Evolutionary conservation across 2,797 vertebrate species (phyloP), one percentile per base, ranked within the genome.

Genomic region (Orestias chungarensis): DNA sequence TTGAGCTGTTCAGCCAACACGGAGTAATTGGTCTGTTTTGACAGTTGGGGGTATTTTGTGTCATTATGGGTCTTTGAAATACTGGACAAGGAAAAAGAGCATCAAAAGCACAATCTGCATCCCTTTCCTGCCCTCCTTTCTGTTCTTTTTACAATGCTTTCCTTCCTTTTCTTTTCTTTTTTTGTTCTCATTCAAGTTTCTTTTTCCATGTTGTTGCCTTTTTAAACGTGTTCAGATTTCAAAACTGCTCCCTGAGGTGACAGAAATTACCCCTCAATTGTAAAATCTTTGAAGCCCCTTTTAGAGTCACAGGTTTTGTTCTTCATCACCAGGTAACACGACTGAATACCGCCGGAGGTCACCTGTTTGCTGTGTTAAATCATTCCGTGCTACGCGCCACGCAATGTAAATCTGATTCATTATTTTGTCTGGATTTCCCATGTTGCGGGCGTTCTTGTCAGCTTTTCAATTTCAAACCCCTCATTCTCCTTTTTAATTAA

Each of bases 21-120:
- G 18, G 57, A 82, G 73, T 86, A 85, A 90, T 86, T 71, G 85
- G 80, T 85, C 89, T 84, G 81, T 89, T 88, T 82, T 88, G 87
- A 88, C 83, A 83, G 73, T 79, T 71, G 74, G 79, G 82, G 84
- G 74, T 89, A 82, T 92, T 93, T 91, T 83, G 87, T 91, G 85
- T 92, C 78, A 80, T 47, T 50, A 69, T 76, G 77, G 74, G 74
- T 64, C 90, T 93, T 93, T 93, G 88, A 93, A 92, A 92, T 87
- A 82, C 82, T 85, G 88, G 85, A 86, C 87, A 83, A 86, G 85
- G 80, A 82, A 83, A 90, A 83, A 78, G 79, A 78, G 65, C 78
- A 80, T 90, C 88, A 88, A 88, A 92, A 77, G 81, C 80, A 61
- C 85, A 82, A 81, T 76, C 86, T 85, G 75, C 82, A 91, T 92